Evolutionary conservation across 2,113 vertebrate species (phyloP).

Genomic region (Noctilio leporinus): DNA sequence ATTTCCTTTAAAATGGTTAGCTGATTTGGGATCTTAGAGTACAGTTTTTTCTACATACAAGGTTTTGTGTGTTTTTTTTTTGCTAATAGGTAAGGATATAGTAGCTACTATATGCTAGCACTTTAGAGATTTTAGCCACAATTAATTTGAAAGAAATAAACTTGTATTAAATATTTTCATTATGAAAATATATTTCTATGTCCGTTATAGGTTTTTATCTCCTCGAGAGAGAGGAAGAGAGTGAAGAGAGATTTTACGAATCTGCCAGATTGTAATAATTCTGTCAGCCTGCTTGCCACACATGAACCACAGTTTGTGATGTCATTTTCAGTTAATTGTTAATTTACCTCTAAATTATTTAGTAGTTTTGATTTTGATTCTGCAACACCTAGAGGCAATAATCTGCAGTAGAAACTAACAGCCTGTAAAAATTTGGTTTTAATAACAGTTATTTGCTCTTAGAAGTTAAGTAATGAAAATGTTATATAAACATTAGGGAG

Average conservation of each 20-base stretch:
- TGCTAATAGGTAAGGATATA: not conserved
- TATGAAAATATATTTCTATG: not conserved
- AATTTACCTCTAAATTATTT: conserved; percentile 65
- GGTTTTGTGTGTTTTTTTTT: too few relatives aligned
- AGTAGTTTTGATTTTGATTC: conserved; percentile 62
- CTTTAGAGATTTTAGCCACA: not conserved
- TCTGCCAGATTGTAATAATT: not conserved
- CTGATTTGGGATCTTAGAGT: not conserved
- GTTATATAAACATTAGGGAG: conserved; percentile 16
- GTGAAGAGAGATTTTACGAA: not conserved
- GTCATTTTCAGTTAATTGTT: conserved; percentile 57
- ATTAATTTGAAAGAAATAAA: not conserved
- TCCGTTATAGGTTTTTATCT: not conserved
- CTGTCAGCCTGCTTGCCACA: not conserved
- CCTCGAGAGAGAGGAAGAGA: not conserved
- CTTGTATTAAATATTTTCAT: not conserved
- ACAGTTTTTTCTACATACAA: not conserved
- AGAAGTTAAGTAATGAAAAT: conserved; percentile 54
- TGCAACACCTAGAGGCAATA: conserved; percentile 59
- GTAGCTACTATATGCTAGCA: not conserved
- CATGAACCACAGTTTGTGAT: not conserved
- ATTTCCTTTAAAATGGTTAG: not conserved
- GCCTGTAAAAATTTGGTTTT: conserved; percentile 50
- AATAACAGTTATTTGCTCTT: conserved; percentile 42
- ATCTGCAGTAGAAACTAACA: conserved; percentile 45